These are phyloP conservation scores for Scolanthus callimorphus DNA, from an alignment of 92 coral and sea anemone genomes.

Conservation along the genomic window DNA sequence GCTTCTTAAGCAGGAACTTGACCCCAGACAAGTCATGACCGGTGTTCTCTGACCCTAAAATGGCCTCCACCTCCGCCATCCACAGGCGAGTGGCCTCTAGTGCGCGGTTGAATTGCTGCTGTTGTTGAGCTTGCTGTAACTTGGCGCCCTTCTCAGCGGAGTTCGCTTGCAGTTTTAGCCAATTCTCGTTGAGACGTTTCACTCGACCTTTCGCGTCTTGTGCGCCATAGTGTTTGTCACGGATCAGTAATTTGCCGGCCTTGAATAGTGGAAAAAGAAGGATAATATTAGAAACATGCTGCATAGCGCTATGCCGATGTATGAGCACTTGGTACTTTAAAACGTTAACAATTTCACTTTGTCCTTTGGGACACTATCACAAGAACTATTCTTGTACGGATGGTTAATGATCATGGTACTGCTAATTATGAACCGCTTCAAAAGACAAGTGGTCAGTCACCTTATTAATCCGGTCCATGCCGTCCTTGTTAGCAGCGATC, in stretches of 20 bases:
- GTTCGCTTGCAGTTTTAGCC: constrained; percentile 59
- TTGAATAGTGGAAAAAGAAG: too few relatives aligned
- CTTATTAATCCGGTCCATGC: constrained; percentile 64
- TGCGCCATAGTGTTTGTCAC: constrained; percentile 69
- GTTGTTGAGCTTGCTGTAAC: constrained; percentile 84
- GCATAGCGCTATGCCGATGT: too few relatives aligned
- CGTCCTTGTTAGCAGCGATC: constrained; percentile 86
- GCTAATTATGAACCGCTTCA: too few relatives aligned
- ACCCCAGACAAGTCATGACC: constrained; percentile 87
- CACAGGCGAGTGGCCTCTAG: constrained; percentile 69
- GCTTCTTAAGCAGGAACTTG: constrained; percentile 88
- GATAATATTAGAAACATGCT: too few relatives aligned
- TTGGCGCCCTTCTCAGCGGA: constrained; percentile 73
- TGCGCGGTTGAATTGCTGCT: constrained; percentile 69
- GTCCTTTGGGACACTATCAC: too few relatives aligned
- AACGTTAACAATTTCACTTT: too few relatives aligned
- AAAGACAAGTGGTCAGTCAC: constrained; percentile 34
- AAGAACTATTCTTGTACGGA: too few relatives aligned
- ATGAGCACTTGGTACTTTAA: too few relatives aligned
- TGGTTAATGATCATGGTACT: too few relatives aligned
- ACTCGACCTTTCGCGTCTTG: constrained; percentile 56
- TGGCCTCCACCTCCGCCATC: constrained; percentile 86
- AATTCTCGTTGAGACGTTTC: constrained; percentile 54
- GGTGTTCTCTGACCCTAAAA: constrained; percentile 79
- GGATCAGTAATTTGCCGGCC: constrained; percentile 68